Evolutionary conservation across 2,113 vertebrate species (phyloP).

Genomic region (Scortum barcoo): DNA sequence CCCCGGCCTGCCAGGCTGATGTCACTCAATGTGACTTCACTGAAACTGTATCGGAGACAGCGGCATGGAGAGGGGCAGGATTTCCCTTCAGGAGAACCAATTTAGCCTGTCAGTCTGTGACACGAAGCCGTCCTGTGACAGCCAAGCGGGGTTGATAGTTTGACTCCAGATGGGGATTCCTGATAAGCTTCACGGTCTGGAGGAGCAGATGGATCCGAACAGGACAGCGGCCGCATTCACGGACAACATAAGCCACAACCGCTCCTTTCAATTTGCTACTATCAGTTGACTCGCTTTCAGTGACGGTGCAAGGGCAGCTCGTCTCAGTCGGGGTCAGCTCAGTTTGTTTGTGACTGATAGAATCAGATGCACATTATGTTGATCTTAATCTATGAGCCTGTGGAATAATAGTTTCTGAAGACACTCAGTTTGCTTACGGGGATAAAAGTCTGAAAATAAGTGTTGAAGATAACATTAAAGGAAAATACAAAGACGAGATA

Average conservation of each 20-base stretch:
- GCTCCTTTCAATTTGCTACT: not conserved
- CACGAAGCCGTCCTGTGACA: slow-evolving; percentile 16
- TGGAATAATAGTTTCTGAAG: not conserved
- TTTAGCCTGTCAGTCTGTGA: slow-evolving; percentile 36
- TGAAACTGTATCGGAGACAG: slow-evolving; percentile 16
- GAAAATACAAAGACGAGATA: not conserved
- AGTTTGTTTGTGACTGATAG: not conserved
- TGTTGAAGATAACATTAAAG: not conserved
- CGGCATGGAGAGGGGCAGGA: slow-evolving; percentile 6
- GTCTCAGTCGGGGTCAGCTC: not conserved
- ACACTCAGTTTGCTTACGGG: not conserved
- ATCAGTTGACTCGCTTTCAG: slow-evolving; percentile 1
- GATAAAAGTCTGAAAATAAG: no score
- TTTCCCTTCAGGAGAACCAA: slow-evolving; percentile 34
- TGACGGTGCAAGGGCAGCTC: not conserved
- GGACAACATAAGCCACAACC: slow-evolving; percentile 22
- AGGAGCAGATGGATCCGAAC: not conserved
- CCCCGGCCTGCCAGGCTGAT: not conserved
- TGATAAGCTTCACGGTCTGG: slow-evolving; percentile 20
- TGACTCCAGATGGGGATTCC: slow-evolving; percentile 41
- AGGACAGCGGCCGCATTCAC: slow-evolving; percentile 9
- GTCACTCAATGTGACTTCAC: slow-evolving; percentile 5
- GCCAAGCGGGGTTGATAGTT: slow-evolving; percentile 41
- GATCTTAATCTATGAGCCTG: not conserved
- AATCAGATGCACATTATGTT: not conserved